Evolutionary conservation across 2,797 vertebrate species (phyloP), one percentile per base, ranked within the genome.

Genomic region (Tolypeutes matacus): DNA sequence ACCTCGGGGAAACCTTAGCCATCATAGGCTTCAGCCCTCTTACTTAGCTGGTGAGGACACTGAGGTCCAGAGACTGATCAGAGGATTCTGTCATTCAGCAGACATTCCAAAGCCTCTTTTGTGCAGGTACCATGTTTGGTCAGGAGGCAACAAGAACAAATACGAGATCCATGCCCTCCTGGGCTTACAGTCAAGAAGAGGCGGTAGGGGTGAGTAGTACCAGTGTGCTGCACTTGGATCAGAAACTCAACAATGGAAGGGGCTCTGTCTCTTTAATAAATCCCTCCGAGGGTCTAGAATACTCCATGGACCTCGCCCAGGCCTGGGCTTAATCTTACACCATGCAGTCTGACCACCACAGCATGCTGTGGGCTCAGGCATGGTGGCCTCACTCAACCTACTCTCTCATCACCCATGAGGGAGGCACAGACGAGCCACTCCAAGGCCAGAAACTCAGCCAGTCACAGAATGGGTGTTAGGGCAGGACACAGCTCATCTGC

Each of bases 221-320:
- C n/a, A n/a, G n/a, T n/a, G n/a, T n/a, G n/a, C n/a, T n/a, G n/a
- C n/a, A 42, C 23, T 51, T 58, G 53, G 27, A 64, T 29, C 17
- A 92, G 34, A 39, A 72, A 49, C 3, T 53, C 36, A 29, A 29
- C 34, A 2, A 2, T 1, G 8, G 39, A 39, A 70, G 29, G 17
- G 51, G 36, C 9, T n/a, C 25, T 53, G 36, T 11, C 17, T 27
- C 46, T 46, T 81, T 17, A 20, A 23, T 17, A 31, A n/a, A n/a
- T n/a, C 2, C 3, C 49, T n/a, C 10, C 1, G 0, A 15, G 11
- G 36, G 5, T n/a, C 77, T 64, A 49, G 51, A 65, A 4, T n/a
- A n/a, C n/a, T n/a, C n/a, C n/a, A n/a, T n/a, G n/a, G n/a, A n/a
- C 2, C 31, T 29, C 4, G 23, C 3, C 1, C 53, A 18, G 6